These are phyloP conservation scores for Rhinoptilus africanus DNA, from an alignment of 2,113 vertebrate species.

Conservation along the genomic window DNA sequence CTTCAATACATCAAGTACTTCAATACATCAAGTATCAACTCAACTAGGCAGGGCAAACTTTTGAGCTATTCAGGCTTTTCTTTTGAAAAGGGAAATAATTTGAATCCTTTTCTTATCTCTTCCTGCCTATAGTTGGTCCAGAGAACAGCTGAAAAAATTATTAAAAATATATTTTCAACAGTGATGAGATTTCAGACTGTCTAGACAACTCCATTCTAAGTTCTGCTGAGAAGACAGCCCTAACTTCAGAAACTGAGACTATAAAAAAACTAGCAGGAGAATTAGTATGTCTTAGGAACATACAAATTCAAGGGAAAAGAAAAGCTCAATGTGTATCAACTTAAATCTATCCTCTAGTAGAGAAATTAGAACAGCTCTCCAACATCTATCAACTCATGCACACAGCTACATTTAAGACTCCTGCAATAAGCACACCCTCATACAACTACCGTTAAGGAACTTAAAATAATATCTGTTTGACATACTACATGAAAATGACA, in stretches of 20 bases:
- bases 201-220: neutral
- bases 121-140: neutral
- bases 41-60: neutral
- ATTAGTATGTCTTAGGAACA: neutral
- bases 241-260: neutral
- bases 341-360: neutral
- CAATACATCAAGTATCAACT: neutral
- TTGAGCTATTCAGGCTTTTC: neutral
- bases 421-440: neutral
- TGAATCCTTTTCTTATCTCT: neutral
- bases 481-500: neutral
- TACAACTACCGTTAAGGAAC: neutral
- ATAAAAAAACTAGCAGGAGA: neutral
- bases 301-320: neutral
- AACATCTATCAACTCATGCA: neutral
- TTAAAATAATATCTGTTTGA: neutral
- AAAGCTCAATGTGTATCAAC: neutral
- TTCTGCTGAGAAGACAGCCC: neutral
- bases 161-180: neutral
- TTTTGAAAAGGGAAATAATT: neutral
- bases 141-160: neutral
- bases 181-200: neutral
- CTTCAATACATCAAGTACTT: neutral
- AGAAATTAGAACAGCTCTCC: neutral
- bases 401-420: neutral